Percentiles rank a stretch among this genome's conserved stretches.
Conservation (phyloP, 2,888 invertebrate genomes). For the Oscheius sp. region DNA sequence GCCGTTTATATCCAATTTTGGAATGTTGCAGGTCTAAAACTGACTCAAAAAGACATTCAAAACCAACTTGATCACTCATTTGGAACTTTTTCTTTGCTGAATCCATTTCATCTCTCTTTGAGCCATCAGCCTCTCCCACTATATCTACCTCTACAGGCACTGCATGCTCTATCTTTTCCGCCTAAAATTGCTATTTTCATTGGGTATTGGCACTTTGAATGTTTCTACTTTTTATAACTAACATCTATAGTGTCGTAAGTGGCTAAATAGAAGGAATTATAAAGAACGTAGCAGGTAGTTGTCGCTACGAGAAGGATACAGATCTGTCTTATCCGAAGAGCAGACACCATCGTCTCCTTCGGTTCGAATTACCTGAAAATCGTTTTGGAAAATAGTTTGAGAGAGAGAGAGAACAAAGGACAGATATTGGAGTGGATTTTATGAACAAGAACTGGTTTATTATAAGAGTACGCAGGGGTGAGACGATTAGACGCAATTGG, state of each 20-base stretch:
- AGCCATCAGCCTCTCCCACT: not conserved
- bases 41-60: not conserved
- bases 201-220: not conserved
- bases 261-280: not conserved
- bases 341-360: not conserved
- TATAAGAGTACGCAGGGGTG: no score
- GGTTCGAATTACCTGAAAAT: no score
- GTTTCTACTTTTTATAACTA: no score
- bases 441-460: no score
- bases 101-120: not conserved
- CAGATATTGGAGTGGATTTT: no score
- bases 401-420: no score
- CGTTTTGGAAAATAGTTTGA: no score
- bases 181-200: not conserved
- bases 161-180: not conserved
- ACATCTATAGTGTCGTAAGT: not conserved
- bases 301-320: slow-evolving; percentile 12
- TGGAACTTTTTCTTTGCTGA: not conserved
- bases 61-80: slow-evolving; percentile 1
- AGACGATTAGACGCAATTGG: no score
- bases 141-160: not conserved
- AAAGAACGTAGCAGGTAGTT: slow-evolving; percentile 1
- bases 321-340: slow-evolving; percentile 8
- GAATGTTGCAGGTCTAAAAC: slow-evolving; percentile 58
- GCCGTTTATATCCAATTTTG: slow-evolving; percentile 62